Conservation (phyloP, 2,888 invertebrate genomes). For the Ischnus inquisitorius region DNA sequence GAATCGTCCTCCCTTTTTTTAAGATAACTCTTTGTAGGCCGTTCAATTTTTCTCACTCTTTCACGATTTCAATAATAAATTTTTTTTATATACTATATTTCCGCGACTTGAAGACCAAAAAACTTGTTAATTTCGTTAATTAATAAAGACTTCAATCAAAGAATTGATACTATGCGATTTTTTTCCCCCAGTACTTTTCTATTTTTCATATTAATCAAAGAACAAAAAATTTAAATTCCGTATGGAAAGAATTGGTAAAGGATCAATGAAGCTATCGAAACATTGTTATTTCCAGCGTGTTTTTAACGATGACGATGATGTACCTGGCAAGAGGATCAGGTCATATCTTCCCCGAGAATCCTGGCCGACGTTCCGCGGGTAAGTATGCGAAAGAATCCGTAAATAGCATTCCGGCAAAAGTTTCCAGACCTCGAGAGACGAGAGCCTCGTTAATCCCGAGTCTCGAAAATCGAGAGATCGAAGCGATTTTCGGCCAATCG, state of each 20-base stretch:
- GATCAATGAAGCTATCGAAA: constrained; percentile 3
- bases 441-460: neutral
- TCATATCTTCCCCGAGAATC: constrained; percentile 51
- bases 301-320: constrained; percentile 75
- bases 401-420: constrained; percentile 5
- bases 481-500: neutral
- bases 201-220: too few species aligned
- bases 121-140: constrained; percentile 2
- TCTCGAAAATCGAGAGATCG: constrained; percentile 32
- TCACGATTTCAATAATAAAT: too few species aligned
- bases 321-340: constrained; percentile 73
- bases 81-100: too few species aligned
- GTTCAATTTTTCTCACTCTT: neutral
- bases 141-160: too few species aligned
- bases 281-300: constrained; percentile 68
- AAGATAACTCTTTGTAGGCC: neutral
- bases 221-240: neutral
- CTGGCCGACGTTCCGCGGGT: constrained; percentile 40
- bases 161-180: too few species aligned
- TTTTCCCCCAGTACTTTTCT: too few species aligned
- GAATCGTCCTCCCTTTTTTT: neutral
- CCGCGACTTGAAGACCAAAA: too few species aligned
- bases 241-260: neutral
- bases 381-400: constrained; percentile 50
- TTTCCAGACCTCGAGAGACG: constrained; percentile 15